These are phyloP conservation scores for Pantherophis vulpinus DNA, from an alignment of 2,797 vertebrate species.

Conservation along the genomic window DNA sequence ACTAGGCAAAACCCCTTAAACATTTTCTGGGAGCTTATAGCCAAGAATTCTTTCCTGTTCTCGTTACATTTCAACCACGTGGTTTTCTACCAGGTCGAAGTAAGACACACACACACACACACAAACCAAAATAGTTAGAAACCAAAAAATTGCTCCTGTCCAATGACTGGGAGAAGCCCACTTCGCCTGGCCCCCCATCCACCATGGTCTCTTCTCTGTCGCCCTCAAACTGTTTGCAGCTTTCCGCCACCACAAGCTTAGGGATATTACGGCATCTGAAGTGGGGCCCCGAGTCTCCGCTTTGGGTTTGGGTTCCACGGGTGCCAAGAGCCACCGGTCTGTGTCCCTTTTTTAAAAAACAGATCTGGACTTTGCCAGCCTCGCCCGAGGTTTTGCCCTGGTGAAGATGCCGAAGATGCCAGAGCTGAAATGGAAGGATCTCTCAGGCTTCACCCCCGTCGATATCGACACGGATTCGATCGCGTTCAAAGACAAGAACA, in stretches of 20 bases:
- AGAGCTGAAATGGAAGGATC: constrained; percentile 83
- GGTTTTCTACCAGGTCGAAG: not conserved
- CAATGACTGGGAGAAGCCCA: not conserved
- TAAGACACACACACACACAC: not conserved
- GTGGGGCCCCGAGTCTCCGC: not conserved
- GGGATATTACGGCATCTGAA: not conserved
- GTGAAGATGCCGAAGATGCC: constrained; percentile 95
- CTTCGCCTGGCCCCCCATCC: not conserved
- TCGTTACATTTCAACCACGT: not conserved
- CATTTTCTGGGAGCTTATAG: not conserved
- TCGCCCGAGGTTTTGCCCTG: constrained; percentile 88
- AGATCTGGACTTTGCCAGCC: constrained; percentile 88
- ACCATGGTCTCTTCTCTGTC: not conserved
- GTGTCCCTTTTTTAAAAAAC: not conserved
- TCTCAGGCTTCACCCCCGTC: constrained; percentile 78
- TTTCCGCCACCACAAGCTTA: not conserved
- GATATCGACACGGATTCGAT: constrained; percentile 86
- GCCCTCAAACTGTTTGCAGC: not conserved
- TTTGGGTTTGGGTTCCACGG: not conserved
- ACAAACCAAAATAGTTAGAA: not conserved
- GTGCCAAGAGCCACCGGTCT: not conserved
- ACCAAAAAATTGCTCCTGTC: not conserved
- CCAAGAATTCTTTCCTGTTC: not conserved
- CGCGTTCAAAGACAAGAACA: constrained; percentile 89
- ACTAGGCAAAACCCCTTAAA: not conserved